A percentile compares a stretch with the other conserved stretches of the same genome.
These are phyloP conservation scores for Elephantulus edwardii DNA, from an alignment of 2,113 vertebrate genomes.

Conservation along the genomic window DNA sequence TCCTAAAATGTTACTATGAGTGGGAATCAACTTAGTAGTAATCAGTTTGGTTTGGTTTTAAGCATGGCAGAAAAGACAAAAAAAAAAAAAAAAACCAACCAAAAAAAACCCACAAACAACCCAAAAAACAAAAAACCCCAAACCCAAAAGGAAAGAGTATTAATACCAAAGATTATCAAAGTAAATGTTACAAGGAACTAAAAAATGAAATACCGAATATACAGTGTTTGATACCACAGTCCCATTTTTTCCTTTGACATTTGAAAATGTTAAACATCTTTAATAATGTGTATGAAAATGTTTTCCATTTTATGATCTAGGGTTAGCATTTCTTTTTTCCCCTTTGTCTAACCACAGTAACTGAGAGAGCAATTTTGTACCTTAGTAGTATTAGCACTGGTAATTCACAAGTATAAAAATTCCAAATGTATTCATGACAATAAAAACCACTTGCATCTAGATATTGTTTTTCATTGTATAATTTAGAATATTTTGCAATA, in stretches of 20 bases:
- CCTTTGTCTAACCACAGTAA: not conserved
- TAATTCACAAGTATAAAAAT: not conserved
- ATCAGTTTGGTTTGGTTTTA: not conserved
- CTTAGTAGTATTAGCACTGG: not conserved
- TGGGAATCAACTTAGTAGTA: not conserved
- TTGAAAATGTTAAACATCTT: slow-evolving; percentile 41
- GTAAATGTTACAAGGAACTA: slow-evolving; percentile 17
- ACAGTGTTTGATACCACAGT: not conserved
- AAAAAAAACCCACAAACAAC: not conserved
- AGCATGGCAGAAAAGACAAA: no score
- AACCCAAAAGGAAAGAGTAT: not conserved
- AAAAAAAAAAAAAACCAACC: no score
- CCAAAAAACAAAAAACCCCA: no score
- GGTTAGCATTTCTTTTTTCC: not conserved
- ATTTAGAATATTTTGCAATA: not conserved
- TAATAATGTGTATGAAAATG: not conserved
- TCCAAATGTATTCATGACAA: not conserved
- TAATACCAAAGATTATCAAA: slow-evolving; percentile 19
- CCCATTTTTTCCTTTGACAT: not conserved
- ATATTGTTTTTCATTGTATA: not conserved
- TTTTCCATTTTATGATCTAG: slow-evolving; percentile 17
- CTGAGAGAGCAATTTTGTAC: not conserved
- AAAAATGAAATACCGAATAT: slow-evolving; percentile 25
- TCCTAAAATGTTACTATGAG: not conserved
- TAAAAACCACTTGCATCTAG: not conserved